phyloP scores from a whole-genome alignment of 2,113 vertebrate species.

The Equus przewalskii region DNA sequence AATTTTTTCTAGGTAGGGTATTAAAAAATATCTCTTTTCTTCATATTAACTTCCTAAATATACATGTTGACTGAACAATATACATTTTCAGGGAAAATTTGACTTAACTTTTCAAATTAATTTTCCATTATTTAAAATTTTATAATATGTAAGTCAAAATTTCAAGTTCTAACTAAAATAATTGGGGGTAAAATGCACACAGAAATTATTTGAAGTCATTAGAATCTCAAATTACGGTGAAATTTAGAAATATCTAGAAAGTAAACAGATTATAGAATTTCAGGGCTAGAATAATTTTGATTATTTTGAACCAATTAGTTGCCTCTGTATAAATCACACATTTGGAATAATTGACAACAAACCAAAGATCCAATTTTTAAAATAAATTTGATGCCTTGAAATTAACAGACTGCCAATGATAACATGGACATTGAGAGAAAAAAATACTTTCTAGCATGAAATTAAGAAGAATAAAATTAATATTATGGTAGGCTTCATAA shows the following conservation, averaged over 20 bases:
- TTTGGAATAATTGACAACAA: neutral
- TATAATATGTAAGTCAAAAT: neutral
- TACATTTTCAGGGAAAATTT: neutral
- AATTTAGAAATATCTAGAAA: constrained; percentile 50
- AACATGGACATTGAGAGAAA: constrained; percentile 79
- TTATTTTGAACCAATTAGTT: neutral
- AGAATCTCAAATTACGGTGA: neutral
- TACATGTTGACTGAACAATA: neutral
- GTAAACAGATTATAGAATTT: constrained; percentile 11
- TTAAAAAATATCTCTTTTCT: neutral
- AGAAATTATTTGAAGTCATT: neutral
- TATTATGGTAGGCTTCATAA: constrained; percentile 63
- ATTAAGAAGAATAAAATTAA: constrained; percentile 77
- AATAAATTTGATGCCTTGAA: constrained; percentile 4
- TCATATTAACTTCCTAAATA: neutral
- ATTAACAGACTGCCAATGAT: constrained; percentile 65
- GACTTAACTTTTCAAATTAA: constrained; percentile 10
- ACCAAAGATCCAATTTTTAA: neutral
- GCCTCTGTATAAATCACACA: neutral
- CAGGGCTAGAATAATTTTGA: neutral
- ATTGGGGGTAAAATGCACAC: neutral
- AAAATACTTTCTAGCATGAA: constrained; percentile 81
- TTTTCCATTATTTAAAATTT: neutral
- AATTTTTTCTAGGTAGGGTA: neutral
- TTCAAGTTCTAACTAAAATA: constrained; percentile 9